phyloP scores from a whole-genome alignment of 2,113 vertebrate genomes.

The Tinamus guttatus region DNA sequence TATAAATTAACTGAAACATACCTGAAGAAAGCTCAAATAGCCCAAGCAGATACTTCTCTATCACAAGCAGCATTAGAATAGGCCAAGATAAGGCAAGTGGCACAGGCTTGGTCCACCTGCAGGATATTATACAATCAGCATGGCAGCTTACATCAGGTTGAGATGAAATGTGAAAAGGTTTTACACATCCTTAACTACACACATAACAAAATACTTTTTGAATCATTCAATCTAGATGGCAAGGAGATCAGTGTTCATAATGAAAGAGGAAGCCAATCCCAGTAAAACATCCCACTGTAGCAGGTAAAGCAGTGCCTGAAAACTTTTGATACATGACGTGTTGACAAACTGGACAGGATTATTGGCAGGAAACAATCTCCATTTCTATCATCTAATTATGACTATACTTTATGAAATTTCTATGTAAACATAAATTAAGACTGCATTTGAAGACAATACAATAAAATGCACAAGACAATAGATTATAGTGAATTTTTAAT shows the following conservation, averaged over 20 bases:
- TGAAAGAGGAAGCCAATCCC: fast-evolving
- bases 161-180: not conserved
- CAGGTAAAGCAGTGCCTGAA: not conserved
- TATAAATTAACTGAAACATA: slow-evolving; percentile 38
- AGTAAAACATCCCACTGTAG: not conserved
- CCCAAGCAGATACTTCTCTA: slow-evolving; percentile 93
- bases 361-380: not conserved
- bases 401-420: not conserved
- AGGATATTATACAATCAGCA: not conserved
- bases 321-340: not conserved
- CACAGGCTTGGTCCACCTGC: slow-evolving; percentile 95
- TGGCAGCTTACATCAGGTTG: not conserved
- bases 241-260: not conserved
- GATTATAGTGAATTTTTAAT: not conserved
- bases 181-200: not conserved
- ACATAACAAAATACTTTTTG: not conserved
- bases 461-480: not conserved
- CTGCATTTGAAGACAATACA: not conserved
- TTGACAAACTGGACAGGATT: not conserved
- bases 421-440: not conserved
- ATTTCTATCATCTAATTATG: not conserved
- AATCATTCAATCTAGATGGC: not conserved
- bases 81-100: slow-evolving; percentile 92
- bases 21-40: slow-evolving; percentile 96
- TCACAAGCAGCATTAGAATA: slow-evolving; percentile 90